Evolutionary conservation across 2,113 vertebrate species (phyloP), one percentile per base, ranked within the genome.

Genomic region (Merops nubicus): DNA sequence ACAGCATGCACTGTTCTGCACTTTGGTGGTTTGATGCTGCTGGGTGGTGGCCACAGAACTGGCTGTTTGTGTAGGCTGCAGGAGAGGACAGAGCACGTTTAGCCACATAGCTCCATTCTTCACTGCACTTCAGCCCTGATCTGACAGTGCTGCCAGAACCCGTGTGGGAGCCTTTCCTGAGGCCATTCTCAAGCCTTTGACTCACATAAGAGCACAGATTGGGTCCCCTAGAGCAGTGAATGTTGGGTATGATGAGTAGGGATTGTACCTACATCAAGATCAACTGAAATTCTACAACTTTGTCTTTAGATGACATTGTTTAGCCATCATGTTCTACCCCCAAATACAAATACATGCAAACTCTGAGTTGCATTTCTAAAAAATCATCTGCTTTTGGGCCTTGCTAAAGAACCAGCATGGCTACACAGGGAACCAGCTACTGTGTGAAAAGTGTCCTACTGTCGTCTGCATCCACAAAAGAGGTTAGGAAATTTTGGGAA

Each of bases 1-100:
- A 21, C 22, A 18, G 67, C 43, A 62, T 68, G 43, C 51, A 8
- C 4, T 0, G 0, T n/a, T 47, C 73, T 45, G n/a, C 25, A 3
- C 38, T 70, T 10, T 20, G 3, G 4, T 28, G 40, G 11, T 56
- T 59, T n/a, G 54, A 20, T 0, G 3, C 11, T 5, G 9, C 31
- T 29, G 0, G 0, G 25, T 17, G 43, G 26, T 59, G 65, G 64
- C 70, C 3, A 0, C 53, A 80, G 79, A 64, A 10, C n/a, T 15
- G 79, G 31, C 48, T 12, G 28, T 75, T 64, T 38, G 10, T 7
- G 3, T 48, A 12, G 15, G 29, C 67, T 63, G 67, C 51, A 47
- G 59, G 38, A 21, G 43, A 47, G 8, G 28, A 5, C 36, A 1
- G 5, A 8, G 34, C 36, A 11, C 5, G 0, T 42, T 21, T 28